These are phyloP conservation scores for Anabas testudineus DNA, from an alignment of 2,797 vertebrate species.

Conservation along the genomic window DNA sequence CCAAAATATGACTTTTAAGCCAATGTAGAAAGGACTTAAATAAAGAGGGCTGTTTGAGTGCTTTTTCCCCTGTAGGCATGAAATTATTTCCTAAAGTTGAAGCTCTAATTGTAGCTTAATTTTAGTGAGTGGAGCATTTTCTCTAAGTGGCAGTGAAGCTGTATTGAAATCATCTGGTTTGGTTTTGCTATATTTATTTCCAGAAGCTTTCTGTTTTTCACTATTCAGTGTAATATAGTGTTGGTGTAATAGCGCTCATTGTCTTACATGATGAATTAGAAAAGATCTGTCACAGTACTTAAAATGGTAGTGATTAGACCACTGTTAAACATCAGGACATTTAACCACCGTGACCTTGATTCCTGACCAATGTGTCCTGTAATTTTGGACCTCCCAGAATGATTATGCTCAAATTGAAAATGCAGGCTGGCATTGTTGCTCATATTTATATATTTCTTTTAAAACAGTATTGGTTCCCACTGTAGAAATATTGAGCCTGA, in stretches of 20 bases:
- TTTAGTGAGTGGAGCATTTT: background rate
- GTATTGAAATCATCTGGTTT: background rate
- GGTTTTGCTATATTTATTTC: constrained; percentile 9
- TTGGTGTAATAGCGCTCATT: background rate
- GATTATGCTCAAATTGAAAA: background rate
- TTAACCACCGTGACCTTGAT: background rate
- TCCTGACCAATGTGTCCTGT: background rate
- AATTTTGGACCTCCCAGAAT: background rate
- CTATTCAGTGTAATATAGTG: background rate
- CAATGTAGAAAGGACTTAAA: constrained; percentile 14
- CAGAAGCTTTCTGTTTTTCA: constrained; percentile 6
- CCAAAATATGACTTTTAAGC: constrained; percentile 21
- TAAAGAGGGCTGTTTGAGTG: constrained; percentile 13
- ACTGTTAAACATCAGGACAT: background rate
- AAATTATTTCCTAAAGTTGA: constrained; percentile 17
- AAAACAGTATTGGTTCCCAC: constrained; percentile 42
- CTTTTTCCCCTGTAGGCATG: constrained; percentile 17
- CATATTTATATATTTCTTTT: background rate
- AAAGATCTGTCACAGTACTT: background rate
- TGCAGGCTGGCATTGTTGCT: background rate
- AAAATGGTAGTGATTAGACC: background rate
- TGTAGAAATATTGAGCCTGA: constrained; percentile 27
- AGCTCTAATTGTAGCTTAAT: background rate
- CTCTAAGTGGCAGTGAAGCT: background rate
- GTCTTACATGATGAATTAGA: background rate